These are phyloP conservation scores for Rhodeus uyekii DNA, from an alignment of 2,797 vertebrate genomes.

Conservation along the genomic window DNA sequence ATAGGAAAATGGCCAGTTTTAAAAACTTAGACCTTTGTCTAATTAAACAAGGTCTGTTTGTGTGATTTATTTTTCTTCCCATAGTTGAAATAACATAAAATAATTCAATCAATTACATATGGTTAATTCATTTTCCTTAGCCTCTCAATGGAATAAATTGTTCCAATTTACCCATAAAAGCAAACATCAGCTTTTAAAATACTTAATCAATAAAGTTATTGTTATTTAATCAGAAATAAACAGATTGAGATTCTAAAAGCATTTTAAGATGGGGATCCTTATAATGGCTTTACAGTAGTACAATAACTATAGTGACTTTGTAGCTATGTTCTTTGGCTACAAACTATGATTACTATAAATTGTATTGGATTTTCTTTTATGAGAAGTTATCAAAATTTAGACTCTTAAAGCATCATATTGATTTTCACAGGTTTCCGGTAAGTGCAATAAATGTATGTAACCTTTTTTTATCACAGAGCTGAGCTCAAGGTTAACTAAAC, in stretches of 20 bases:
- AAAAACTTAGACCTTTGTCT: not conserved
- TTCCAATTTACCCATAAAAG: no score
- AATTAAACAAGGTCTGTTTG: not conserved
- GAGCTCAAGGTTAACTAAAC: slow-evolving; percentile 36
- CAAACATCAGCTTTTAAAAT: not conserved
- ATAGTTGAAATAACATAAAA: not conserved
- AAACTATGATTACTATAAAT: not conserved
- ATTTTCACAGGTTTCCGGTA: not conserved
- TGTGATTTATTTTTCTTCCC: no score
- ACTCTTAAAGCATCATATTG: not conserved
- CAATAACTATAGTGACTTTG: not conserved
- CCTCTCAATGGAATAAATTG: no score
- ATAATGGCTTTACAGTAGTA: not conserved
- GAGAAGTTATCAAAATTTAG: not conserved
- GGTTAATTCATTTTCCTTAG: not conserved
- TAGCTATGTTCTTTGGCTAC: not conserved
- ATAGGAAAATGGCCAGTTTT: not conserved
- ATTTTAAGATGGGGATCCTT: not conserved
- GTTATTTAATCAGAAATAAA: not conserved
- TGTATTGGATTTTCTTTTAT: slow-evolving; percentile 2
- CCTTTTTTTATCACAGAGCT: slow-evolving; percentile 14
- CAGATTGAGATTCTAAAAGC: not conserved
- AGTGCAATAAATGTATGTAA: slow-evolving; percentile 15
- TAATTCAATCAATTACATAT: not conserved
- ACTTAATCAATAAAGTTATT: not conserved